These are phyloP conservation scores for Bambusicola thoracicus DNA, from an alignment of 2,113 vertebrate species.

Conservation along the genomic window DNA sequence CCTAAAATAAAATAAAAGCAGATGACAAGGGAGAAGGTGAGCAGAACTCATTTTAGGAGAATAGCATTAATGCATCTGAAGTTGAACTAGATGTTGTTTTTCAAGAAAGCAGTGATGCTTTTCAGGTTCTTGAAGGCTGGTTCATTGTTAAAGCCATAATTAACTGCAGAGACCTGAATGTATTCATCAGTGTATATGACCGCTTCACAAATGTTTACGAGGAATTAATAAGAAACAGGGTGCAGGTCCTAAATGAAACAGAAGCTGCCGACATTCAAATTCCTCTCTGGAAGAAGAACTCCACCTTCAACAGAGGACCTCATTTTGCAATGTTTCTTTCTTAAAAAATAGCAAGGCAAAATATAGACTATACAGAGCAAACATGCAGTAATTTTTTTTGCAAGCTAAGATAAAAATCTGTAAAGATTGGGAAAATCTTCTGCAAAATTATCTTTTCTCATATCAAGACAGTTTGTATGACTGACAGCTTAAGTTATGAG, in stretches of 20 bases:
- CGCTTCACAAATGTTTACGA: not conserved
- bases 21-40: not conserved
- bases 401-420: not conserved
- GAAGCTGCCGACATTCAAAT: not conserved
- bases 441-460: not conserved
- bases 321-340: not conserved
- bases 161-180: not conserved
- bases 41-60: not conserved
- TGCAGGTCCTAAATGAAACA: not conserved
- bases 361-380: not conserved
- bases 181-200: not conserved
- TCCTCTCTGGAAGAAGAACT: not conserved
- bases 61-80: not conserved
- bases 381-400: not conserved
- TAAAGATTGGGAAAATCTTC: not conserved
- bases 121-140: constrained; percentile 15
- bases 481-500: not conserved
- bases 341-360: not conserved
- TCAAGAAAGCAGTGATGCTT: not conserved
- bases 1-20: constrained; percentile 20
- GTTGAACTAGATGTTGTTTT: not conserved
- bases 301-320: not conserved
- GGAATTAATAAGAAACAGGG: not conserved
- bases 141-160: not conserved
- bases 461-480: not conserved